phyloP scores from a whole-genome alignment of 2,113 vertebrate species.

The Glaucidium brasilianum region DNA sequence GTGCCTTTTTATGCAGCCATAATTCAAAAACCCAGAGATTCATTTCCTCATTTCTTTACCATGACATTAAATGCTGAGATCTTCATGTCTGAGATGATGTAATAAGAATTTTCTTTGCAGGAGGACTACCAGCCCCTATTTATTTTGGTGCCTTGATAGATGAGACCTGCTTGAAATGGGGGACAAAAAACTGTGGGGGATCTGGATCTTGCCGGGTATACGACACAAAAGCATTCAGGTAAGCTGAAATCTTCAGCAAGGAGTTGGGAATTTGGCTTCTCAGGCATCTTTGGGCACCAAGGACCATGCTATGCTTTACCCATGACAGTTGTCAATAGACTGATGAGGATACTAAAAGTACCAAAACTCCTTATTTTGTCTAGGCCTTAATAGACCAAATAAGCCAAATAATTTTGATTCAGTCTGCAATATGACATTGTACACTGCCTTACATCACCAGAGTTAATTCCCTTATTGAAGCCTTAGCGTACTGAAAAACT shows the following conservation, averaged over 20 bases:
- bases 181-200: slow-evolving; percentile 81
- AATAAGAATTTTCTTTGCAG: slow-evolving; percentile 74
- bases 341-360: neutral
- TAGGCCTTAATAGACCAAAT: neutral
- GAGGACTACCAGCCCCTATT: slow-evolving; percentile 92
- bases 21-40: slow-evolving; percentile 55
- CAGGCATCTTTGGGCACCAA: neutral
- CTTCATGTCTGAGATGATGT: neutral
- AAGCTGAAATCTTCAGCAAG: neutral
- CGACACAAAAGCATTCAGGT: slow-evolving; percentile 86
- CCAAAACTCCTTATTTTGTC: neutral
- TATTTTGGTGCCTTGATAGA: slow-evolving; percentile 95
- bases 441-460: neutral
- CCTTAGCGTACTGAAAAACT: neutral
- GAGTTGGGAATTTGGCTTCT: neutral
- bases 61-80: neutral
- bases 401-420: neutral
- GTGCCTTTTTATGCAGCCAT: neutral
- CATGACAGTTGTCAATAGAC: neutral
- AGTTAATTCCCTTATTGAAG: neutral
- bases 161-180: slow-evolving; percentile 92
- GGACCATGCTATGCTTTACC: neutral
- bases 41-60: neutral
- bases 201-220: slow-evolving; percentile 89
- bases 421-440: neutral